phyloP scores from a whole-genome alignment of 2,113 vertebrate species.

The Mustelus asterias region DNA sequence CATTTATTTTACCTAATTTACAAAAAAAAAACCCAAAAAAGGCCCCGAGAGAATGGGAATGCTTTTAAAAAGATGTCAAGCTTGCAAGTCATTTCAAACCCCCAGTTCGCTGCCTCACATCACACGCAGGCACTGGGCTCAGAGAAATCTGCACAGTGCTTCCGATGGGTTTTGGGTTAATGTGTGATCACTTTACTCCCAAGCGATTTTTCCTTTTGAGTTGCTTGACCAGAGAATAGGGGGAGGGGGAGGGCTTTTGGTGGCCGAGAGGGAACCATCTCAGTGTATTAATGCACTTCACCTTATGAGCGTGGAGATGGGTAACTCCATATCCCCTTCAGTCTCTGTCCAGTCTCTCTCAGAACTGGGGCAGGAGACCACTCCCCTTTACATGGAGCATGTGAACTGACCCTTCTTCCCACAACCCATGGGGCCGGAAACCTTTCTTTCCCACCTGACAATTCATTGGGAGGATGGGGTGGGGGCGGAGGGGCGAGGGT shows the following conservation, averaged over 20 bases:
- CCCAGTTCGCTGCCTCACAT: not conserved
- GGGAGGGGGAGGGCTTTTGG: no score
- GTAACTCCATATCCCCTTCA: not conserved
- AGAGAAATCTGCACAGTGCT: not conserved
- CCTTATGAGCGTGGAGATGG: not conserved
- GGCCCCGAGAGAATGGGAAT: constrained; percentile 58
- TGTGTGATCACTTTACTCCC: not conserved
- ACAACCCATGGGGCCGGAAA: not conserved
- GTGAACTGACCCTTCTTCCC: not conserved
- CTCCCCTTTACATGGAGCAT: not conserved
- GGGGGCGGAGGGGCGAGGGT: not conserved
- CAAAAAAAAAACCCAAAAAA: constrained; percentile 74
- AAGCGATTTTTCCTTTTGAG: not conserved
- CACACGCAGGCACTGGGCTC: not conserved
- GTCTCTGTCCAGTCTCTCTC: not conserved
- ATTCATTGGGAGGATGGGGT: not conserved
- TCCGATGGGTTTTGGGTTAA: not conserved
- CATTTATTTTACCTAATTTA: constrained; percentile 76
- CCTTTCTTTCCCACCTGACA: not conserved
- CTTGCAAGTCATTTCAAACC: constrained; percentile 8
- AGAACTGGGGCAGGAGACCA: not conserved
- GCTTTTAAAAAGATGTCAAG: constrained; percentile 42
- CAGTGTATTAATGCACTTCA: not conserved
- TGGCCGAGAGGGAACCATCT: not conserved
- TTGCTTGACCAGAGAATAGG: not conserved